A percentile compares a stretch with the other conserved stretches of the same genome.
phyloP scores from a whole-genome alignment of 2,113 vertebrate genomes.

The Vidua macroura region DNA sequence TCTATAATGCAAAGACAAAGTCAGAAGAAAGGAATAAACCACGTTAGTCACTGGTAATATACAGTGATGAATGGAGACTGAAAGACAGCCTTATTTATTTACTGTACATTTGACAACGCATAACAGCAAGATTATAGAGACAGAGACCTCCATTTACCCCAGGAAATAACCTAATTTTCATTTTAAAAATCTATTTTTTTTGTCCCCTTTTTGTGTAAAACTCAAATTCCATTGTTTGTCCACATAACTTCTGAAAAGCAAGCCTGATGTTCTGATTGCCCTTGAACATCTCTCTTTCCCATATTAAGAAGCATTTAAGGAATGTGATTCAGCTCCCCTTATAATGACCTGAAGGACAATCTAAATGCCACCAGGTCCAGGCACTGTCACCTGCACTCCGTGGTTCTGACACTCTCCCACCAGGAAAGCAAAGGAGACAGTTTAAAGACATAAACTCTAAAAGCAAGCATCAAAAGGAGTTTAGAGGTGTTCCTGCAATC shows the following conservation, averaged over 20 bases:
- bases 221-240: neutral
- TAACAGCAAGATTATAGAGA: neutral
- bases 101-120: neutral
- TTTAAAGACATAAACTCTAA: neutral
- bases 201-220: neutral
- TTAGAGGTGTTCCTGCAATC: neutral
- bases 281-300: neutral
- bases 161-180: neutral
- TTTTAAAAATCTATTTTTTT: neutral
- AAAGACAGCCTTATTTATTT: neutral
- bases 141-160: neutral
- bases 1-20: neutral
- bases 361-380: neutral
- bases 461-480: neutral
- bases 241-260: neutral
- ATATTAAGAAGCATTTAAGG: neutral
- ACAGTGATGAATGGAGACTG: neutral
- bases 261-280: neutral
- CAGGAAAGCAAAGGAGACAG: neutral
- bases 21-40: neutral
- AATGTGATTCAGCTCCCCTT: neutral
- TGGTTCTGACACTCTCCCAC: neutral
- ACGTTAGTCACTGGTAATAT: neutral
- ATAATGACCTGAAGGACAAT: neutral
- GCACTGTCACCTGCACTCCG: neutral